Base-by-base conservation (phyloP, 1,140 invertebrate genomes). In the Pachypsylla venusta region DNA sequence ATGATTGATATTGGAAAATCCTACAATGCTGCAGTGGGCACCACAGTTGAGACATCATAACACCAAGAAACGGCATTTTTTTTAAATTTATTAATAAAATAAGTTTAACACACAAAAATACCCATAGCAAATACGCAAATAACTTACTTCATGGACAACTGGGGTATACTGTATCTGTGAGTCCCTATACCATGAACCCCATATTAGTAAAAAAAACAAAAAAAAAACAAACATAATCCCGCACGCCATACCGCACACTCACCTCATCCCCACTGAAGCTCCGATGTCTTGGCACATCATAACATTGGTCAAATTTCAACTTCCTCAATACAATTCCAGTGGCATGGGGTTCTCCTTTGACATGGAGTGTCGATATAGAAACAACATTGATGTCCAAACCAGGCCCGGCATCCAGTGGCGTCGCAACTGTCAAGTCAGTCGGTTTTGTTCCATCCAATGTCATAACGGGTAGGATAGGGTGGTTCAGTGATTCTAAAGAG, bases 201-300 rank as follows among this genome's bases (percentile, higher is more conserved):
- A n/a, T n/a, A n/a, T n/a, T n/a, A n/a, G n/a, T n/a, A n/a, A n/a
- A n/a, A n/a, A n/a, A n/a, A n/a, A n/a, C n/a, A n/a, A n/a, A n/a
- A n/a, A n/a, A n/a, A n/a, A n/a, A n/a, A n/a, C n/a, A n/a, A n/a
- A n/a, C n/a, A n/a, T n/a, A n/a, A n/a, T n/a, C n/a, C n/a, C n/a
- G n/a, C n/a, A n/a, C n/a, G n/a, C n/a, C n/a, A n/a, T n/a, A n/a
- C n/a, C n/a, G n/a, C n/a, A n/a, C 42, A 48, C 5, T 48, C 16
- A 48, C 42, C 42, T 48, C 42, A 19, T 48, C 42, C 4, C 42
- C 42, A 48, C 42, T 48, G 42, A 48, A 48, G 42, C 42, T 48
- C 42, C 42, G 16, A 48, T 48, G 42, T 3, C 42, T n/a, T 19
- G 42, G 42, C 4, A 48, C 42, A 48, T n/a, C 7, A 48, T 48